Evolutionary conservation across 1,140 invertebrate genomes (phyloP).

Genomic region (Zaprionus africanus): DNA sequence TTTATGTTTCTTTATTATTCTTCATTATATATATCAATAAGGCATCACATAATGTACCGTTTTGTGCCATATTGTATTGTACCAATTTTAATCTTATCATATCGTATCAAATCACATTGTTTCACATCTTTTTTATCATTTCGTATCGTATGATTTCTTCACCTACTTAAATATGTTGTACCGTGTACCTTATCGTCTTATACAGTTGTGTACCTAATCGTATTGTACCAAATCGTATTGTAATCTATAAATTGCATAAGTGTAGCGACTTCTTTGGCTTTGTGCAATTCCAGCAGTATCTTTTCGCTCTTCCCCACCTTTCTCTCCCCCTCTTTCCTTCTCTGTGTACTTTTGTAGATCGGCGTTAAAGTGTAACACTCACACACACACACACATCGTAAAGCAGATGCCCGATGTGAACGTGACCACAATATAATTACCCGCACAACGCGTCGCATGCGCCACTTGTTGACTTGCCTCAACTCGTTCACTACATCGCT

Average conservation of each 20-base stretch:
- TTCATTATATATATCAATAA: background rate
- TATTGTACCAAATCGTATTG: background rate
- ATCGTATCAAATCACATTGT: background rate
- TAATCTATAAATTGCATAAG: conserved; percentile 51
- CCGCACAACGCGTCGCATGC: conserved; percentile 55
- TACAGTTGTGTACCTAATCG: background rate
- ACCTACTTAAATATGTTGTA: background rate
- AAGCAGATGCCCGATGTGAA: conserved; percentile 74
- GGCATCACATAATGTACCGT: background rate
- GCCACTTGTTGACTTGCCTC: conserved; percentile 67
- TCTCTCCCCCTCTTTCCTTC: background rate
- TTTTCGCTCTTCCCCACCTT: background rate
- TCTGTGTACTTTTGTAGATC: conserved; percentile 46
- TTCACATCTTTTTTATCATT: background rate
- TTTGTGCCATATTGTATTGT: background rate
- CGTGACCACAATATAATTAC: conserved; percentile 83
- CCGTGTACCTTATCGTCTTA: background rate
- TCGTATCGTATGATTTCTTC: background rate
- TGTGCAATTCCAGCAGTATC: conserved; percentile 44
- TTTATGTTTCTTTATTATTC: conserved; percentile 25
- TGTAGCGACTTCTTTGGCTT: conserved; percentile 22
- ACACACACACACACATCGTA: conserved; percentile 39
- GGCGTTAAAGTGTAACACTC: conserved; percentile 79
- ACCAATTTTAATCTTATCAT: background rate
- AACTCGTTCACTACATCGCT: conserved; percentile 39